phyloP scores from a whole-genome alignment of 2,797 vertebrate species.

The Chloroceryle amazona region DNA sequence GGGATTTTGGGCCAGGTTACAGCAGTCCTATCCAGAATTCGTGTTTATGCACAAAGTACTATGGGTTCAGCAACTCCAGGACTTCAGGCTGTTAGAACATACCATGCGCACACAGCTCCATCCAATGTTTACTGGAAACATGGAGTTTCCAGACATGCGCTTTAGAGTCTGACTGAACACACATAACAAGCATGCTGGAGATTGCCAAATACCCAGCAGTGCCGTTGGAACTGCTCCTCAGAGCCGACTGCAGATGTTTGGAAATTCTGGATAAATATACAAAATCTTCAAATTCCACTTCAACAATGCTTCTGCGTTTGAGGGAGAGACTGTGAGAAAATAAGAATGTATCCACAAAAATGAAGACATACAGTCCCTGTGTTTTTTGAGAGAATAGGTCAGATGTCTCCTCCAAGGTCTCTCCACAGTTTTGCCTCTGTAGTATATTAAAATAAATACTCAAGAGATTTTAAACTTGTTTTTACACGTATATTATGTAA shows the following conservation, averaged over 20 bases:
- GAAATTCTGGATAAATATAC: background rate
- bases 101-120: background rate
- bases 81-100: background rate
- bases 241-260: background rate
- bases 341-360: background rate
- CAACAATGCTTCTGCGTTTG: background rate
- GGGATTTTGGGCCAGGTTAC: background rate
- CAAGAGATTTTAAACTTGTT: background rate
- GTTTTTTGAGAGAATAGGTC: background rate
- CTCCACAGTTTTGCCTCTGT: background rate
- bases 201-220: slow-evolving; percentile 12
- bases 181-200: background rate
- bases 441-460: background rate
- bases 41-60: slow-evolving; percentile 40
- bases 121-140: slow-evolving; percentile 43
- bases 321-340: background rate
- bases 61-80: background rate
- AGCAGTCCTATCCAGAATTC: background rate
- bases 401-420: background rate
- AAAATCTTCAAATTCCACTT: background rate
- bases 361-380: background rate
- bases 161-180: background rate
- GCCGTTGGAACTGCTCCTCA: background rate
- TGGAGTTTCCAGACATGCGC: slow-evolving; percentile 11
- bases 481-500: background rate